Base-by-base conservation (phyloP, 2,113 vertebrate genomes). In the Vicugna pacos region DNA sequence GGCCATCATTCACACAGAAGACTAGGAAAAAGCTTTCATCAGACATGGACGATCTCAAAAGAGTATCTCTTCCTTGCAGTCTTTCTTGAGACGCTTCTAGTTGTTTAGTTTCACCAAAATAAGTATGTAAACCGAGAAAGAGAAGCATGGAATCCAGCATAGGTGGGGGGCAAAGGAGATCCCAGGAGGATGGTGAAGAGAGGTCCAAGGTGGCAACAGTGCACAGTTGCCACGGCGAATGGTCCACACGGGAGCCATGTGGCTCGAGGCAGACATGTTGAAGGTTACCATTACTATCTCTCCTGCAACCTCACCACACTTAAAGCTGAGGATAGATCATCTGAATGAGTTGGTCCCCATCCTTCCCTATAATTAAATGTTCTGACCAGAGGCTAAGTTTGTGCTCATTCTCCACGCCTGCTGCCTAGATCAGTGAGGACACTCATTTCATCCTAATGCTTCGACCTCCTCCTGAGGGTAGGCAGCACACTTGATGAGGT, bases 201-300 rank as follows among this genome's bases (percentile, higher is more conserved):
- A 30, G 2, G 22, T 2, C 20, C 26, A 26, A 4, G 24, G 67
- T 64, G 56, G 54, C 30, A 65, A 30, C 50, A 20, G 20, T 0
- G 2, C 1, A n/a, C 3, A 24, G 42, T 42, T 30, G 19, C 28
- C 3, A 12, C 0, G 11, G 67, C 15, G 30, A 8, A 12, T 30
- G 2, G 38, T 26, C 56, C 14, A 0, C 0, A 4, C 19, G 2
- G 0, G 32, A 15, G 35, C 4, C 7, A 26, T 5, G 17, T 35
- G 30, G 38, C 87, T 20, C 3, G 28, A 19, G 76, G 17, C n/a
- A 22, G 76, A 46, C 5, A 28, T 13, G 0, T 1, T 0, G 52
- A n/a, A 2, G 26, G 28, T 8, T 69, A n/a, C 48, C 46, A 15
- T 26, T 24, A 60, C 48, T 1, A n/a, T 19, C 24, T n/a, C n/a